Conservation (phyloP, 2,888 invertebrate genomes). For the Pseudococcus longispinus region DNA sequence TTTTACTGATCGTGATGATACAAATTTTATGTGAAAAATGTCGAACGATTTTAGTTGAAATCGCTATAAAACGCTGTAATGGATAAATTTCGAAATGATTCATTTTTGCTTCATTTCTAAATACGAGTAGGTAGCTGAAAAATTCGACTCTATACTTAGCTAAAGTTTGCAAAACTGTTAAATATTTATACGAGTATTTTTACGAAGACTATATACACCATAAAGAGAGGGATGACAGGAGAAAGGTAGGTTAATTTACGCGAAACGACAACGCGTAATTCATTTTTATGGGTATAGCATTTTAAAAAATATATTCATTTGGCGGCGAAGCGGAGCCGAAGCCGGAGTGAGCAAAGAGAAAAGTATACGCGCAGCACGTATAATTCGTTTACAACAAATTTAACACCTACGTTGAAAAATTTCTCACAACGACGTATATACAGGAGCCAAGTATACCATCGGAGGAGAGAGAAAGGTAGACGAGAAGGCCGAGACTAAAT, state of each 20-base stretch:
- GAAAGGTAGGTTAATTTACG: conserved; percentile 29
- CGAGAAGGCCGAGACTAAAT: not conserved
- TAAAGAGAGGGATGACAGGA: not conserved
- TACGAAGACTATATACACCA: not conserved
- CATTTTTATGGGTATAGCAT: conserved; percentile 27
- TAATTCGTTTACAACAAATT: conserved; percentile 44
- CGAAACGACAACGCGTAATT: conserved; percentile 43
- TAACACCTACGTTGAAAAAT: conserved; percentile 39
- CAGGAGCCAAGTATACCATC: not conserved
- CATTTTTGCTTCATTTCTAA: too few relatives aligned
- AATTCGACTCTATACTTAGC: not conserved
- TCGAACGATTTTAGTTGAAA: too few relatives aligned
- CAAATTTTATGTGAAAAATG: too few relatives aligned
- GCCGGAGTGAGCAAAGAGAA: not conserved
- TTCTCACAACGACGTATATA: not conserved
- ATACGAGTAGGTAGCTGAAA: not conserved
- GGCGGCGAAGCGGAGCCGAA: not conserved
- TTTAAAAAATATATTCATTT: conserved; percentile 39
- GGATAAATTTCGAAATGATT: too few relatives aligned
- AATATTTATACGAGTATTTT: not conserved
- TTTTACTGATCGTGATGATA: too few relatives aligned
- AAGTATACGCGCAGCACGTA: not conserved
- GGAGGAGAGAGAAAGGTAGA: not conserved
- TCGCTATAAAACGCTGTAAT: too few relatives aligned
- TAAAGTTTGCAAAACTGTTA: not conserved